Conservation (phyloP, 1,140 invertebrate species). For the Berghia stephanieae region DNA sequence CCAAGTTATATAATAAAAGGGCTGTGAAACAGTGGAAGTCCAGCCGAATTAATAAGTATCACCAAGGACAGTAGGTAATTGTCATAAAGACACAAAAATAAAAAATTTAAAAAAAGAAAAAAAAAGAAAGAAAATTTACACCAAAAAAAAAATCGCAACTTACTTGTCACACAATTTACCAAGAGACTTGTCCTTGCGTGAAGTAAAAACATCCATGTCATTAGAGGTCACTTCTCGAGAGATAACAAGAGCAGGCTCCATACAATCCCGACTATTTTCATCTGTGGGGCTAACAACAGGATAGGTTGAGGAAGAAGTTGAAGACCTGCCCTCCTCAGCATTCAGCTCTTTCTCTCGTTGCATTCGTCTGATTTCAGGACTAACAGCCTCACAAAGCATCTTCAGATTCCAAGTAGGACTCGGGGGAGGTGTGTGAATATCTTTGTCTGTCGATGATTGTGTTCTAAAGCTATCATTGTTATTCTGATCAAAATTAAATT, state of each 20-base stretch:
- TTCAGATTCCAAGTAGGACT: conserved; percentile 67
- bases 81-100: too few species aligned
- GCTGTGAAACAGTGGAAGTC: too few species aligned
- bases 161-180: conserved; percentile 66
- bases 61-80: too few species aligned
- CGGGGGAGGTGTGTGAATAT: conserved; percentile 53
- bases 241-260: conserved; percentile 40
- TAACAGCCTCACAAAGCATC: conserved; percentile 65
- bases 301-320: background rate
- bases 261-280: conserved; percentile 25
- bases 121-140: background rate
- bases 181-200: conserved; percentile 66
- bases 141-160: conserved; percentile 11
- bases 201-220: conserved; percentile 35
- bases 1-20: too few species aligned
- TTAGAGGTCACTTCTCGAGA: too few species aligned
- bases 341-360: conserved; percentile 34
- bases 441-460: too few species aligned
- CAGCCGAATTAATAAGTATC: too few species aligned
- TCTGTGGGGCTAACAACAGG: background rate
- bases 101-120: background rate
- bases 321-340: conserved; percentile 23
- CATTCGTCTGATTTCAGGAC: conserved; percentile 63
- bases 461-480: too few species aligned
- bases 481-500: too few species aligned